Conservation (phyloP, 2,888 invertebrate species). For the Nasonovia ribisnigri region DNA sequence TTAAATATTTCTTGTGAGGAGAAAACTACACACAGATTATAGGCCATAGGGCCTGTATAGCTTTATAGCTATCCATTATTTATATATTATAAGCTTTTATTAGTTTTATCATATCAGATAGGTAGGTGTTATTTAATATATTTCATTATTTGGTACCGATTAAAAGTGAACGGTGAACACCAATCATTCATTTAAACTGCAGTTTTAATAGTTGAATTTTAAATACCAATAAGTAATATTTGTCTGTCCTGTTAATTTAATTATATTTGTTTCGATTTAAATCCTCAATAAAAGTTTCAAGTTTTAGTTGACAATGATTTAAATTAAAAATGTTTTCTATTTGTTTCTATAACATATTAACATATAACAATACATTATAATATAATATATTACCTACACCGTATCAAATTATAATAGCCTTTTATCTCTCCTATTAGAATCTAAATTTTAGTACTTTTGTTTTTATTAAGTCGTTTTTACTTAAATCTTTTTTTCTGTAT, state of each 20-base stretch:
- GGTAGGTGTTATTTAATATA: background rate
- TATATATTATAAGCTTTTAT: background rate
- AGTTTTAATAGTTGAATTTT: constrained; percentile 1
- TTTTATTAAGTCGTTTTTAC: background rate
- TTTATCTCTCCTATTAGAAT: background rate
- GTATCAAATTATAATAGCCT: background rate
- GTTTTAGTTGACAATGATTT: background rate
- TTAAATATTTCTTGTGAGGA: background rate
- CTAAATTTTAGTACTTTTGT: background rate
- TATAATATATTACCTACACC: background rate
- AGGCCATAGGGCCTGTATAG: background rate
- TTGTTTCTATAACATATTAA: too few species aligned
- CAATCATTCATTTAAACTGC: background rate
- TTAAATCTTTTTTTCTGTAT: background rate
- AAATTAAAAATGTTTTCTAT: background rate
- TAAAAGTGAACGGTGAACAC: background rate
- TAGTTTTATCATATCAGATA: background rate
- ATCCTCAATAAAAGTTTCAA: background rate
- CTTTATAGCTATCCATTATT: too few species aligned
- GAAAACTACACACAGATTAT: background rate
- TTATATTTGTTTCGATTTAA: background rate
- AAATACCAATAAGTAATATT: background rate
- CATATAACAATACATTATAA: background rate
- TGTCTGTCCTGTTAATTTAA: background rate
- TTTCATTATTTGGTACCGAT: background rate